Conservation (phyloP, 2,888 invertebrate genomes). For the Micoletzkya japonica region DNA sequence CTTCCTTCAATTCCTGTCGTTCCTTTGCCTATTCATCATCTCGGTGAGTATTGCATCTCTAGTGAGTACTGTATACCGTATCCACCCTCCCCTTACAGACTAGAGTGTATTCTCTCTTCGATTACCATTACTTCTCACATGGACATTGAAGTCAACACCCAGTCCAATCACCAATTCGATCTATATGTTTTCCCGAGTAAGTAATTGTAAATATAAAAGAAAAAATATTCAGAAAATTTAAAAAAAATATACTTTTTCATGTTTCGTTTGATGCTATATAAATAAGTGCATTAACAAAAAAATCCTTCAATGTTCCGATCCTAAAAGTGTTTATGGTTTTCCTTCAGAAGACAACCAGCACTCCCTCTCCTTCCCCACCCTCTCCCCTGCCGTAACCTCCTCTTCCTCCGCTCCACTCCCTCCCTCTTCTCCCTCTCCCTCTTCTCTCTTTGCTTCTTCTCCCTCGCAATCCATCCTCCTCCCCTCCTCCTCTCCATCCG, state of each 20-base stretch:
- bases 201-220: too few relatives aligned
- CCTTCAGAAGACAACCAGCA: not conserved
- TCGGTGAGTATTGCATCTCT: not conserved
- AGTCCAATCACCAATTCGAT: not conserved
- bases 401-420: not conserved
- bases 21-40: slow-evolving; percentile 1
- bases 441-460: too few relatives aligned
- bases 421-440: not conserved
- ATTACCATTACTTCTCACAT: not conserved
- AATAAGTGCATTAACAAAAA: too few relatives aligned
- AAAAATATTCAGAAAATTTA: too few relatives aligned
- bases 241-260: too few relatives aligned
- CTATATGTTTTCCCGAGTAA: slow-evolving; percentile 12
- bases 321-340: not conserved
- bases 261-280: not conserved
- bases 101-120: slow-evolving; percentile 9
- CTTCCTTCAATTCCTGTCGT: not conserved
- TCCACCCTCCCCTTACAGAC: not conserved
- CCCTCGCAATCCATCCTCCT: too few relatives aligned
- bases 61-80: not conserved
- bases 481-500: too few relatives aligned
- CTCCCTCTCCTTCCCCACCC: slow-evolving; percentile 4
- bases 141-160: not conserved
- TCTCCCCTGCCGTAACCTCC: not conserved
- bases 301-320: too few relatives aligned